Percentiles rank a stretch among this genome's conserved stretches.
These are phyloP conservation scores for Patiria pectinifera DNA, from an alignment of 53 echinoderm and acorn worm genomes.

Conservation along the genomic window DNA sequence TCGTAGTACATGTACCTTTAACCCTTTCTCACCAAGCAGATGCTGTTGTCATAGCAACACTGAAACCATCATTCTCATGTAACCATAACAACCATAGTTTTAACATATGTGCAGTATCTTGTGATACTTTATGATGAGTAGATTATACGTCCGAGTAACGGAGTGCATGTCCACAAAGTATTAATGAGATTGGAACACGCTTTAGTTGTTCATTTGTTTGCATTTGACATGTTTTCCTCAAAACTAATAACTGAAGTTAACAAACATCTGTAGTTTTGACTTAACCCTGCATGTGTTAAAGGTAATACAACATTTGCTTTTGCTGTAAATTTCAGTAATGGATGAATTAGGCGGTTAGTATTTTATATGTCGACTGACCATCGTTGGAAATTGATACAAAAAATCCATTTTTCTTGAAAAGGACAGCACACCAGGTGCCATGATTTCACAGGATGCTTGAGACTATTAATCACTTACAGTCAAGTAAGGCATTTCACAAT, in stretches of 20 bases:
- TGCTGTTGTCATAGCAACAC: not conserved
- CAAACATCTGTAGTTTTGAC: not conserved
- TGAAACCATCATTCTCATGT: not conserved
- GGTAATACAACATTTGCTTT: no score
- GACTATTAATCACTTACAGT: no score
- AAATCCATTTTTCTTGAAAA: no score
- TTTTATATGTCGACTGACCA: no score
- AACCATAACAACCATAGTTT: not conserved
- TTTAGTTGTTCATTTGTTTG: not conserved
- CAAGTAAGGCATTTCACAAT: no score
- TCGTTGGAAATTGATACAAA: no score
- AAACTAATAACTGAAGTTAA: not conserved
- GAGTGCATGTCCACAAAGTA: not conserved
- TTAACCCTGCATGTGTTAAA: not conserved
- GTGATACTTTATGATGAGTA: not conserved
- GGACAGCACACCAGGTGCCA: no score
- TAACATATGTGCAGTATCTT: not conserved
- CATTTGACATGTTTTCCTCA: not conserved
- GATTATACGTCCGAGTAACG: not conserved
- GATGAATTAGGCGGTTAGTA: no score
- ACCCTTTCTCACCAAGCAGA: not conserved
- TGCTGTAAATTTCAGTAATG: no score
- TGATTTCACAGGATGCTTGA: no score
- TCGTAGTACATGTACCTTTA: not conserved
- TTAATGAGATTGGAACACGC: not conserved